Conservation (phyloP, 1,140 invertebrate genomes). For the Homalodisca vitripennis region DNA sequence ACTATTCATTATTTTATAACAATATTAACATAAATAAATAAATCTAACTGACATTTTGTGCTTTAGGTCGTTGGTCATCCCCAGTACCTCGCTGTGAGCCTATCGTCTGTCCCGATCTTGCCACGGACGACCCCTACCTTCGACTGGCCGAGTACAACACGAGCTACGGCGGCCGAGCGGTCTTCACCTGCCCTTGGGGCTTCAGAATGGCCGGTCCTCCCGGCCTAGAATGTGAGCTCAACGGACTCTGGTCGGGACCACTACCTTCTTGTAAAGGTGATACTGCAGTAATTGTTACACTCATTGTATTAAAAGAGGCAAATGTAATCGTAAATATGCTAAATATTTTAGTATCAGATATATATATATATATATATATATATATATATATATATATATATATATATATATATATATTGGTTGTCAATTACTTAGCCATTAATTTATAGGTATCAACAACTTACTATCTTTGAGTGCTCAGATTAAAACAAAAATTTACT, state of each 20-base stretch:
- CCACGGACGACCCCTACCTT: conserved; percentile 54
- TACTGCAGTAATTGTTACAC: no score
- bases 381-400: no score
- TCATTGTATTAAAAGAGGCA: no score
- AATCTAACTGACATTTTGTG: not conserved
- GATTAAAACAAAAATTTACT: not conserved
- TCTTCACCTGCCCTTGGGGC: conserved; percentile 81
- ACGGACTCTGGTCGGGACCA: conserved; percentile 74
- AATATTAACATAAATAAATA: not conserved
- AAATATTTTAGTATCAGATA: no score
- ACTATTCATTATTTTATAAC: no score
- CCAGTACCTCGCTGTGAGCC: conserved; percentile 67
- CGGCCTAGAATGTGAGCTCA: conserved; percentile 70
- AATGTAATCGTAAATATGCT: no score
- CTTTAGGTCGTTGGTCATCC: conserved; percentile 71
- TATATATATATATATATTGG: no score
- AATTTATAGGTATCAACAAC: no score
- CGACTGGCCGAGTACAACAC: conserved; percentile 62
- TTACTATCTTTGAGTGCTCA: not conserved
- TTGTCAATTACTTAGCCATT: no score
- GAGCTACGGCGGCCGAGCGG: conserved; percentile 63
- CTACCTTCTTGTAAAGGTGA: conserved; percentile 70
- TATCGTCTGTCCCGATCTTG: conserved; percentile 68
- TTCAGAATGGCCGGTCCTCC: conserved; percentile 69
- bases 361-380: no score